phyloP scores from a whole-genome alignment of 2,888 invertebrate species.

The Coelogynopora nodosa region DNA sequence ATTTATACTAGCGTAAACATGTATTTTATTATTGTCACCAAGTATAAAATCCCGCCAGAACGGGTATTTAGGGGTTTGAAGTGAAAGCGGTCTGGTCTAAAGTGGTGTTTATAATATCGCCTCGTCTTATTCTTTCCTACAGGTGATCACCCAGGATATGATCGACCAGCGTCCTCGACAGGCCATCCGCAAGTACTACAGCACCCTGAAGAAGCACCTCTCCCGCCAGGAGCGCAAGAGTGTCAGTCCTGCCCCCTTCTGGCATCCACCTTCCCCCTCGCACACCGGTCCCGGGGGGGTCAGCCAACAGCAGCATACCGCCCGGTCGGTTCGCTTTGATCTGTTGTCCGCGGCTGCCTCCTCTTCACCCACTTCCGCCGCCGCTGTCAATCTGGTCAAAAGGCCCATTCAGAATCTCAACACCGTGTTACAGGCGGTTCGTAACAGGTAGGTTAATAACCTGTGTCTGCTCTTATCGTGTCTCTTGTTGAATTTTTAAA shows the following conservation, averaged over 20 bases:
- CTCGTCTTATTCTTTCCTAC: background rate
- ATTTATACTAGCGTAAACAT: too few relatives aligned
- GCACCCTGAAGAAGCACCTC: background rate
- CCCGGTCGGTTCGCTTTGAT: background rate
- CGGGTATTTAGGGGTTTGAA: background rate
- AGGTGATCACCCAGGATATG: slow-evolving; percentile 15
- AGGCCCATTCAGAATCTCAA: background rate
- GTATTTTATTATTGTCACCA: too few relatives aligned
- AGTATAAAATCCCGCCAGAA: too few relatives aligned
- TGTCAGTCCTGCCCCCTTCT: background rate
- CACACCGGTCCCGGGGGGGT: too few relatives aligned
- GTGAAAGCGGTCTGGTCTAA: background rate
- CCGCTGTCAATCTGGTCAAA: background rate
- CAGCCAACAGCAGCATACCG: too few relatives aligned
- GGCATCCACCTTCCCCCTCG: too few relatives aligned
- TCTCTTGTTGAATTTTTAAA: too few relatives aligned
- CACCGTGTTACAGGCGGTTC: background rate
- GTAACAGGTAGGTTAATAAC: background rate
- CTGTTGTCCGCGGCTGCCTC: background rate
- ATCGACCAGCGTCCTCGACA: slow-evolving; percentile 2
- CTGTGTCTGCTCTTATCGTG: too few relatives aligned
- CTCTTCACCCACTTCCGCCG: background rate
- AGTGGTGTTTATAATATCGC: background rate
- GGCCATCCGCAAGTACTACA: slow-evolving; percentile 1
- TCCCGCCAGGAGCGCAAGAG: slow-evolving; percentile 17